Base-by-base conservation (phyloP, 2,113 vertebrate species). In the Cheirogaleus medius region DNA sequence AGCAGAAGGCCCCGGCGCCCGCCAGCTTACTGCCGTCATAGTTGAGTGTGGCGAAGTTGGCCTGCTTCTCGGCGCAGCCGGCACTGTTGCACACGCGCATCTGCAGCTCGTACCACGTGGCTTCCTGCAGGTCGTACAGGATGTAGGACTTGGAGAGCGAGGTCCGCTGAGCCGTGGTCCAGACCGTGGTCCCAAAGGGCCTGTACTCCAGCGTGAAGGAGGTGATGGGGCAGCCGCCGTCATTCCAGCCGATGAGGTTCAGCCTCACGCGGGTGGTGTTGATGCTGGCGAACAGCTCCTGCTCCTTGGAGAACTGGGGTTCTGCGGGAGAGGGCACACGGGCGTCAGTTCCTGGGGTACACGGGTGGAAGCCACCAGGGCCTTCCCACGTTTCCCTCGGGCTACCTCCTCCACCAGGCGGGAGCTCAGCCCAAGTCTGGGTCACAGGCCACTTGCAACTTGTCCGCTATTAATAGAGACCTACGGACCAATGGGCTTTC, bases 21-120 rank as follows among this genome's bases (percentile, higher is more conserved):
- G 32, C 47, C 91, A 77, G 99, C 99, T 99, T 98, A 99, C 99
- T 99, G 98, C 99, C 99, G 0, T 99, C 99, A 0, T 98, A 98
- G 97, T 99, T 99, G 63, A 99, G 99, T 0, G 99, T 99, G 77
- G 99, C 99, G 44, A 99, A 99, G 96, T 99, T 99, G 97, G 99
- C 99, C 98, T 99, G 99, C 97, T 99, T 99, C 98, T 99, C 99
- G 0, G 99, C 99, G 2, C 99, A 99, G 96, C 99, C 99, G 0
- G 99, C 99, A 7, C 99, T 99, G 99, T 99, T 99, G 98, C 99
- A 99, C 97, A 99, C 99, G 91, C 99, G 99, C 99, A 99, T 99
- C 88, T 99, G 99, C 93, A 99, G 99, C 97, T 99, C 99, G 0
- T 99, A 99, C 99, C 99, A 99, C 0, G 99, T 99, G 73, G 99